Evolutionary conservation across 2,888 invertebrate genomes (phyloP), one percentile per base, ranked within the genome.

Genomic region (Hermaeophaga mercurialis): DNA sequence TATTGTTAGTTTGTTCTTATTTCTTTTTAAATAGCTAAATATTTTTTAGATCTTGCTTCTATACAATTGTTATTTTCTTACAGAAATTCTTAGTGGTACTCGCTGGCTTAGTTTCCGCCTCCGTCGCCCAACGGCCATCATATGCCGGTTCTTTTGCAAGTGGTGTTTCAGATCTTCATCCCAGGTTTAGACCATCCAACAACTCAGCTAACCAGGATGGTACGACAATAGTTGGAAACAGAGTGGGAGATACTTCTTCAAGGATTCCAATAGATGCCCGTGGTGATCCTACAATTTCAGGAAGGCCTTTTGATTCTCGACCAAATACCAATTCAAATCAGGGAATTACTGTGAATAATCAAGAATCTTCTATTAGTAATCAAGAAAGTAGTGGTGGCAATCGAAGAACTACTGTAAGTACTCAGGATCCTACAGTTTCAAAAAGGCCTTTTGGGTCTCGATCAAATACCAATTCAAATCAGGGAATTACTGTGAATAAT

Each of bases 191-290:
- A 47, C 11, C 17, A 19, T n/a, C 26, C 6, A 22, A 17, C 11
- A 12, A 2, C 19, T n/a, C n/a, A n/a, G n/a, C n/a, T n/a, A n/a
- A n/a, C n/a, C n/a, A n/a, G n/a, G 17, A 4, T 3, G 2, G 22
- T 6, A 8, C 36, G 7, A 3, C 18, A 5, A 19, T 22, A 3
- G 9, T 54, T 5, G 19, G 39, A 7, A 82, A 84, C 68, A 80
- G 87, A 64, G 79, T 86, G 15, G 84, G 82, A 0, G 81, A 78
- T 61, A 73, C 73, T 28, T 65, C 78, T 0, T 76, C 79, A 0
- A 79, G 81, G 6, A 8, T 87, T 19, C 89, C 89, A 0, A 70
- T 85, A 1, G 87, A 89, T 75, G 88, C 88, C 0, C 79, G 81
- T 24, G 88, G 87, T 1, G 87, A 90, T 66, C n/a, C n/a, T n/a